Evolutionary conservation across 2,888 invertebrate genomes (phyloP), one percentile per base, ranked within the genome.

Genomic region (Oscheius onirici): DNA sequence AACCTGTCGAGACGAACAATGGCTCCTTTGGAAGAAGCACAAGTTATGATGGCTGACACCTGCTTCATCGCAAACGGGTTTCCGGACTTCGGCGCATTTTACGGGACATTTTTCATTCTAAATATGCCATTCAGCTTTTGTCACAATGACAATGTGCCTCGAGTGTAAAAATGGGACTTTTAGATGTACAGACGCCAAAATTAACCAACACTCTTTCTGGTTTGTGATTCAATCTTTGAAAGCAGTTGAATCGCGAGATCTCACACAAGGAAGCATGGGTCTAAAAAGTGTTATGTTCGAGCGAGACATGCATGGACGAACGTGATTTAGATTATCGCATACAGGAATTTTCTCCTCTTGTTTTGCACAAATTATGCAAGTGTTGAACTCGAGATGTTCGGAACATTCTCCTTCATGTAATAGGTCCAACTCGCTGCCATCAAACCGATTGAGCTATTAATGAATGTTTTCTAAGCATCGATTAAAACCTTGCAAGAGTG

Each of bases 1-100:
- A 24, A 78, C 78, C 65, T 80, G 77, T 34, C 78, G 63, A 69
- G 73, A 71, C 43, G 74, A 72, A 63, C 81, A 81, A 72, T 85
- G 84, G 66, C 77, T 75, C 74, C 83, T 78, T 71, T 85, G 84
- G 58, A 86, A 86, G 40, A 78, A 75, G 73, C 86, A 86, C 51
- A 85, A 71, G 72, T 86, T 86, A 51, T 77, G 79, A 72, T 85
- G 83, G 22, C 85, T 85, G 58, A 78, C 75, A 40, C 79, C 76
- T 49, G 77, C 81, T 73, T 86, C 86, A 75, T 84, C 84, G 68
- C 82, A 82, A 40, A 84, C 84, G 13, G 83, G 82, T 61, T 78
- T 81, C 73, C 75, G 71, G 44, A 83, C 76, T 49, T 74, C 72
- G 17, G 73, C 52, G 49, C 58, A 74, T 20, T 24, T 43, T 15